Percentiles rank a stretch among this genome's conserved stretches.
phyloP scores from a whole-genome alignment of 2,797 vertebrate genomes.

The Xenentodon cancila region DNA sequence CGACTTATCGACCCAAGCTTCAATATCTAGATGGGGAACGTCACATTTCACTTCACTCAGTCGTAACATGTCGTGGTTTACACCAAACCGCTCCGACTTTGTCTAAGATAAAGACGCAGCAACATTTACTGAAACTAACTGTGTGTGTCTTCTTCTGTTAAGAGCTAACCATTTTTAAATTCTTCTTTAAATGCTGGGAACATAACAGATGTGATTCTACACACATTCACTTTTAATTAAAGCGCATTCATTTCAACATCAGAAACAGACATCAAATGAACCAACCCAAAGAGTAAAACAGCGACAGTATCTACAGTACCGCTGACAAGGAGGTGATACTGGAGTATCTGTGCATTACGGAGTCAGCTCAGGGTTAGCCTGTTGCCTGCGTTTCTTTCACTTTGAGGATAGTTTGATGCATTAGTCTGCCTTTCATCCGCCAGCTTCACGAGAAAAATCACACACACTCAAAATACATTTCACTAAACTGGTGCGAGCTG shows the following conservation, averaged over 20 bases:
- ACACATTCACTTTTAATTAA: constrained; percentile 5
- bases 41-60: constrained; percentile 15
- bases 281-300: constrained; percentile 11
- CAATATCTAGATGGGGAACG: constrained; percentile 84
- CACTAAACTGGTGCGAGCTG: constrained; percentile 26
- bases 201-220: neutral
- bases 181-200: neutral
- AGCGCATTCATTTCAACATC: constrained; percentile 16
- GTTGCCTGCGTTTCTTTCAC: constrained; percentile 55
- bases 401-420: constrained; percentile 64
- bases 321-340: constrained; percentile 40
- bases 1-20: constrained; percentile 90
- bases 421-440: constrained; percentile 67
- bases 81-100: neutral
- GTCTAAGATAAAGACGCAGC: neutral
- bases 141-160: neutral
- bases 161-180: neutral
- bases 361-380: constrained; percentile 36
- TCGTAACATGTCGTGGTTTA: neutral
- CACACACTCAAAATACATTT: constrained; percentile 35
- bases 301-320: neutral
- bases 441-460: constrained; percentile 33
- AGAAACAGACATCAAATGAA: constrained; percentile 18
- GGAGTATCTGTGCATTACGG: constrained; percentile 53
- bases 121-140: neutral